A percentile compares a stretch with the other conserved stretches of the same genome.
These are phyloP conservation scores for Thereva nobilitata DNA, from an alignment of 2,888 invertebrate genomes.

Conservation along the genomic window DNA sequence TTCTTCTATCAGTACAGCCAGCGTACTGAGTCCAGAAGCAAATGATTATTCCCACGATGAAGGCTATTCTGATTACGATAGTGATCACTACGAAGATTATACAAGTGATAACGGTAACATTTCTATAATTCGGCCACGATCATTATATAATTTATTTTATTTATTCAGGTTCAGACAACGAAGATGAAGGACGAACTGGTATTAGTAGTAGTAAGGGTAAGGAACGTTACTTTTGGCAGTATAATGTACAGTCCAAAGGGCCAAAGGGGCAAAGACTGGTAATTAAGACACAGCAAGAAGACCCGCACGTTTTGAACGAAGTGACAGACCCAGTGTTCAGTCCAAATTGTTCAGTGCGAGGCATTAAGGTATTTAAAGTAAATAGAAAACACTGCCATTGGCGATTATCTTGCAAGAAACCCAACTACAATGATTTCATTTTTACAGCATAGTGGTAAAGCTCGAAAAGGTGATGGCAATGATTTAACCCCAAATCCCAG, in stretches of 20 bases:
- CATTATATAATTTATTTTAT: not conserved
- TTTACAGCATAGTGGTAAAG: constrained; percentile 73
- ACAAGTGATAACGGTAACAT: constrained; percentile 77
- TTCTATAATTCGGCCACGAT: constrained; percentile 20
- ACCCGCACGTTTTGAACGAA: constrained; percentile 89
- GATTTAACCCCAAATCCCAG: constrained; percentile 94
- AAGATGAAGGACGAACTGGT: constrained; percentile 50
- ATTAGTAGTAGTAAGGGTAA: constrained; percentile 62
- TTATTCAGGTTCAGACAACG: constrained; percentile 52
- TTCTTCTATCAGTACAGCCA: constrained; percentile 80
- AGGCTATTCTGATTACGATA: constrained; percentile 82
- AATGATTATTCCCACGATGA: constrained; percentile 83
- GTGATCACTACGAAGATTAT: constrained; percentile 83
- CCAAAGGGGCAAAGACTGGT: constrained; percentile 92
- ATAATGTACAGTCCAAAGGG: constrained; percentile 97
- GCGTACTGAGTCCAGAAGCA: constrained; percentile 80
- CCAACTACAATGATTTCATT: not conserved
- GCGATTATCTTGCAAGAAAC: constrained; percentile 5
- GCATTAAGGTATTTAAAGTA: constrained; percentile 74
- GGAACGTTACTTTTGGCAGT: constrained; percentile 96
- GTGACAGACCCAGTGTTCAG: constrained; percentile 97
- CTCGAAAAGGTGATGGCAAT: constrained; percentile 95
- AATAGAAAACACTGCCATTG: constrained; percentile 43
- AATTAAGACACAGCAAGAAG: constrained; percentile 81
- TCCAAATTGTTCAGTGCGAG: constrained; percentile 85